Conservation (phyloP, 2,797 vertebrate species). For the Lophius americanus region DNA sequence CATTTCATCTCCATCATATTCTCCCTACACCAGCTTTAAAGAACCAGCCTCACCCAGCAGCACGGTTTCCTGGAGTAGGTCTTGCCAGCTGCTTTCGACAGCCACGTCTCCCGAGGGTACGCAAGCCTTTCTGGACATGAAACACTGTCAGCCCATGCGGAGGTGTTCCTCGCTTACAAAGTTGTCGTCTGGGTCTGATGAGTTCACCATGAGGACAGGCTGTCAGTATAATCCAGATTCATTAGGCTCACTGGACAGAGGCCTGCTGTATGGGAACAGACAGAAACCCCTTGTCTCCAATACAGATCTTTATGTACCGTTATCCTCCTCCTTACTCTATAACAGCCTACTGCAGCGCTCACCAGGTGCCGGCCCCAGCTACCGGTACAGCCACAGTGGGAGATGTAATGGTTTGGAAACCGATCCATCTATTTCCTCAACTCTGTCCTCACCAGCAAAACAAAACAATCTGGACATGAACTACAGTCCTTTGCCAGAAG, state of each 20-base stretch:
- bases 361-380: slow-evolving; percentile 81
- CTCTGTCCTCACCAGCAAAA: slow-evolving; percentile 80
- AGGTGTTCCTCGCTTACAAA: slow-evolving; percentile 94
- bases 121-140: slow-evolving; percentile 86
- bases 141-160: slow-evolving; percentile 86
- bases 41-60: slow-evolving; percentile 57
- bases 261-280: slow-evolving; percentile 73
- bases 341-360: slow-evolving; percentile 75
- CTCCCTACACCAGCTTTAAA: slow-evolving; percentile 69
- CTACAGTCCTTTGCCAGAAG: slow-evolving; percentile 88
- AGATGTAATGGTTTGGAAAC: slow-evolving; percentile 66
- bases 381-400: slow-evolving; percentile 82
- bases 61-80: slow-evolving; percentile 77
- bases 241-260: slow-evolving; percentile 81
- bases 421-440: slow-evolving; percentile 60
- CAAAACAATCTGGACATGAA: slow-evolving; percentile 87
- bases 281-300: slow-evolving; percentile 81
- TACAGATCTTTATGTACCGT: slow-evolving; percentile 59
- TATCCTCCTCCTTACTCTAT: slow-evolving; percentile 73
- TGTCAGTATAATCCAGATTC: slow-evolving; percentile 62
- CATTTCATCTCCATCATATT: slow-evolving; percentile 79
- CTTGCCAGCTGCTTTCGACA: slow-evolving; percentile 68
- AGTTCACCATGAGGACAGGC: slow-evolving; percentile 54
- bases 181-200: slow-evolving; percentile 78
- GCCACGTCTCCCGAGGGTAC: slow-evolving; percentile 76